These are phyloP conservation scores for Talpa occidentalis DNA, from an alignment of 2,113 vertebrate species.

Conservation along the genomic window DNA sequence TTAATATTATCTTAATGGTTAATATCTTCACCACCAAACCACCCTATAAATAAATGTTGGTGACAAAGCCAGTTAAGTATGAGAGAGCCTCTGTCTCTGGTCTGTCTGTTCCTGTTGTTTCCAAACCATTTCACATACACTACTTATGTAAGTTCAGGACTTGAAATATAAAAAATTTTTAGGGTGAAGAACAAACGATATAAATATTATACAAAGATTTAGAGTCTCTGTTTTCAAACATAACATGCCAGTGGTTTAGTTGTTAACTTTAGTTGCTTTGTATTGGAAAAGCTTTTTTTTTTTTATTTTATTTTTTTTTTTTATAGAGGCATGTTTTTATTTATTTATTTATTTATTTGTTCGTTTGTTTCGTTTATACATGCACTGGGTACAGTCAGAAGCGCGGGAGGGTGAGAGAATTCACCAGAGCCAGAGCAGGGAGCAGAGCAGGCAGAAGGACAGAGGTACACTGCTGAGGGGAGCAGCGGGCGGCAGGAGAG, in stretches of 20 bases:
- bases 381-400: too few species aligned
- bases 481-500: too few species aligned
- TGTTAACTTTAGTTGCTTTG: conserved; percentile 81
- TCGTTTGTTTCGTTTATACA: too few species aligned
- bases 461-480: too few species aligned
- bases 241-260: conserved; percentile 81
- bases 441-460: too few species aligned
- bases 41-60: conserved; percentile 32
- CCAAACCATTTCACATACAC: conserved; percentile 88
- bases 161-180: conserved; percentile 90
- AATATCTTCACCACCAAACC: conserved; percentile 2
- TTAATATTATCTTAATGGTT: conserved; percentile 2
- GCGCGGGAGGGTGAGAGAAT: too few species aligned
- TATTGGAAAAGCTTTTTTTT: conserved; percentile 83
- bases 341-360: too few species aligned
- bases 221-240: conserved; percentile 85
- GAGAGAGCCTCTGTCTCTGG: not conserved
- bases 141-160: conserved; percentile 88
- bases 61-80: not conserved
- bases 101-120: conserved; percentile 71
- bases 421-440: too few species aligned
- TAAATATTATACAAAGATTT: conserved; percentile 72
- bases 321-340: too few species aligned
- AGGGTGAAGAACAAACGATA: conserved; percentile 91
- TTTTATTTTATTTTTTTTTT: too few species aligned